phyloP scores from a whole-genome alignment of 1,140 invertebrate genomes.

The Sycobia sp. region DNA sequence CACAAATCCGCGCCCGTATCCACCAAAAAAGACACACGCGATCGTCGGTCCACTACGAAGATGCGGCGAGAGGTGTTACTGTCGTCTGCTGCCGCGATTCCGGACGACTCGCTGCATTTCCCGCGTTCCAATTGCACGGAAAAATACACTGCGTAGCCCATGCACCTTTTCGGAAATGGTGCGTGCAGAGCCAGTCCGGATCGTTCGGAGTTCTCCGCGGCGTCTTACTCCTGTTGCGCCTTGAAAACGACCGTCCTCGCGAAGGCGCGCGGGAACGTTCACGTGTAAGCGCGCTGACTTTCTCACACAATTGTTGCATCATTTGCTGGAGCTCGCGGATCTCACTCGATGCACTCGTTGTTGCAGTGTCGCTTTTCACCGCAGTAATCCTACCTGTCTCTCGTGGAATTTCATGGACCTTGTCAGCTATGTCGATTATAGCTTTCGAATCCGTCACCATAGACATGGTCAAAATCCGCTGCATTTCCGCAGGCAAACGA shows the following conservation, averaged over 20 bases:
- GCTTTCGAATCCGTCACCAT: neutral
- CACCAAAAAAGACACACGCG: neutral
- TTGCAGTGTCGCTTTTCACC: neutral
- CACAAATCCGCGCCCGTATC: neutral
- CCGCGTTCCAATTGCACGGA: neutral
- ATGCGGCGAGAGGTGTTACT: neutral
- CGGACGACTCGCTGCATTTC: neutral
- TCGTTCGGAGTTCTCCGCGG: neutral
- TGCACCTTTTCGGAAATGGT: too few relatives aligned
- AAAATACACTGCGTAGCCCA: too few relatives aligned
- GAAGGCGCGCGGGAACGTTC: neutral
- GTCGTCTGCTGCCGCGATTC: too few relatives aligned
- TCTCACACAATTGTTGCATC: too few relatives aligned
- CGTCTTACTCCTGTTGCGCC: neutral
- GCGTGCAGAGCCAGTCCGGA: too few relatives aligned
- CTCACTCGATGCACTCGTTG: too few relatives aligned
- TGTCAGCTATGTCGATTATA: too few relatives aligned
- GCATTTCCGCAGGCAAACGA: neutral
- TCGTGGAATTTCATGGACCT: too few relatives aligned
- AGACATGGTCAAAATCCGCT: neutral
- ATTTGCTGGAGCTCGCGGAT: too few relatives aligned
- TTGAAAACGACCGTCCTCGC: too few relatives aligned
- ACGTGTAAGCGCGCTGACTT: neutral
- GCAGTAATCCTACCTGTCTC: neutral
- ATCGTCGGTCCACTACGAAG: neutral